Base-by-base conservation (phyloP, 2,113 vertebrate species). In the Chlorodrepanis virens region DNA sequence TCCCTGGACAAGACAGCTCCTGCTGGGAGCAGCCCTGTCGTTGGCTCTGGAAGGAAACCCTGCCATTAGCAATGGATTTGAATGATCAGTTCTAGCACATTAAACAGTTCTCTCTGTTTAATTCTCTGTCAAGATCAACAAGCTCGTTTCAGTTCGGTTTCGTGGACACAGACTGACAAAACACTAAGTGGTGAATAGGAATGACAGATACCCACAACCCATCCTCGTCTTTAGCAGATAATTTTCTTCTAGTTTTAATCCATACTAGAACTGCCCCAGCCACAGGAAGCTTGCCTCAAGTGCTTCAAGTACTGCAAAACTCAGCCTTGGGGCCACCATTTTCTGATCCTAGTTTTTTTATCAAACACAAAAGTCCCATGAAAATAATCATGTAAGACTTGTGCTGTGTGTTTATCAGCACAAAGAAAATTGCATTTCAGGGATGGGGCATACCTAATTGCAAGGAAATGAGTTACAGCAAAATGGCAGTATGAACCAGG, bases 391-490 rank as follows among this genome's bases (percentile, higher is more conserved):
- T 8, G 49, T 69, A 84, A 64, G 83, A 78, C 22, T 87, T 94
- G 35, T 4, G 42, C 54, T 89, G 42, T 63, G 81, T 5, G 1
- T 95, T 96, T 88, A 93, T 27, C 89, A 96, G 93, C 78, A 78
- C 68, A 86, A 88, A 92, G 64, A 97, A 96, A 97, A 95, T 33
- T 79, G 56, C 67, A 84, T 93, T 96, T 98, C 92, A 89, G 82
- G 65, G 52, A 95, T 45, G 42, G 87, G 74, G 72, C 74, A 77
- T 44, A 94, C 29, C 49, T 93, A 97, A 87, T 90, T 91, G 95
- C 76, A 76, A 89, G 85, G 52, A 96, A 96, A 97, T 57, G 52
- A 94, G 70, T 96, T 95, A 93, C 37, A 95, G 72, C 5, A 14
- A 96, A 94, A 90, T 23, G 8, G 68, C 39, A 81, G 37, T 56